Evolutionary conservation across 2,797 vertebrate species (phyloP), one percentile per base, ranked within the genome.

Genomic region (Garrulus glandarius): DNA sequence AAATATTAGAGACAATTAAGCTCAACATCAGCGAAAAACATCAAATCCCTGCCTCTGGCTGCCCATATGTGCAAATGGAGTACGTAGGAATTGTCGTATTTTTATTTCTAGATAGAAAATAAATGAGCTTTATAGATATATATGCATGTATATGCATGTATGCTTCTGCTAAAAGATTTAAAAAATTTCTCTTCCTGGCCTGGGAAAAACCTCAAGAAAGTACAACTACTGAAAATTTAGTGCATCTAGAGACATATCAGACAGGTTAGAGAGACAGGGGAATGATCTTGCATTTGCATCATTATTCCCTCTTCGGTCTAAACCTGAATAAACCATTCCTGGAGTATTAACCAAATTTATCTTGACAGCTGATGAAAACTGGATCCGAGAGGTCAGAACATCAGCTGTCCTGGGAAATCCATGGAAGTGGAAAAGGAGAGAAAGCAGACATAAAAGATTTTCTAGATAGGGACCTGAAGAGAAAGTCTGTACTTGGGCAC

Each of bases 281-380:
- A 84, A 92, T 57, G 82, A 29, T 91, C 63, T 70, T 69, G 43
- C 43, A 77, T 91, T 71, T 84, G 78, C 11, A 29, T 81, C 39
- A 65, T 49, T 72, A 86, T 83, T 92, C 50, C 71, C 55, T 93
- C 53, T 97, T 90, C 92, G 85, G 52, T 44, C 69, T 79, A 80
- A 94, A 84, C 47, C 64, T 86, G 81, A 93, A 95, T 85, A 95
- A 97, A 96, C 84, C 74, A 76, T 39, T 86, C 36, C 70, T 92
- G 55, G n/a, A 79, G 59, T 23, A 65, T 94, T 91, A 96, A 78
- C 74, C 87, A 97, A 97, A 98, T 97, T 96, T 97, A 95, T 88
- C 90, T 91, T 96, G 96, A 96, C 88, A 86, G 96, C 93, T 94
- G 95, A 93, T 95, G 97, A 98, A 97, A 97, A 96, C 86, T 96